Evolutionary conservation across 2,888 invertebrate species (phyloP).

Genomic region (Vannuccia rotundouncinata): DNA sequence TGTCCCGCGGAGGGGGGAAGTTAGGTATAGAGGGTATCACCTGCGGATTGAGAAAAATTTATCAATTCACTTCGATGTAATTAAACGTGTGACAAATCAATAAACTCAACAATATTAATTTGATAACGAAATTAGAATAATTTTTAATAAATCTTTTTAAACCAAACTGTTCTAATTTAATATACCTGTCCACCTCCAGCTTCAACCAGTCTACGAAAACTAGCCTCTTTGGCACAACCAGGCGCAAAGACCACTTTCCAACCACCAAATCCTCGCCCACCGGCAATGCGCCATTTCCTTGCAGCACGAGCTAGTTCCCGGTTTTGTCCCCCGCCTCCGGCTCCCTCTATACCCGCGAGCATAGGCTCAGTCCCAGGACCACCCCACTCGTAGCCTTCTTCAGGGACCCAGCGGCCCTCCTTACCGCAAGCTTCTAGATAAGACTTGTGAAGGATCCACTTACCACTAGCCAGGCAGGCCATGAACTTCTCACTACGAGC

Average conservation of each 20-base stretch:
- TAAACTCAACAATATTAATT: too few species aligned
- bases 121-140: too few species aligned
- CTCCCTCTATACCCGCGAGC: not conserved
- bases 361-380: conserved; percentile 33
- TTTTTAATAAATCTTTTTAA: too few species aligned
- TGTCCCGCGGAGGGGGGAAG: conserved; percentile 60
- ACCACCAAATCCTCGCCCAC: conserved; percentile 50
- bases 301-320: conserved; percentile 33
- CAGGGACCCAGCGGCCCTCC: conserved; percentile 60
- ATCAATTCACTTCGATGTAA: too few species aligned
- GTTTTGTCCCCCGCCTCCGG: not conserved
- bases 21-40: too few species aligned
- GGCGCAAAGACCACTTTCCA: conserved; percentile 61
- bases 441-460: conserved; percentile 76
- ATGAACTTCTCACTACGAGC: conserved; percentile 75
- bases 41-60: too few species aligned
- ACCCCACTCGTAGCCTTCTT: conserved; percentile 43
- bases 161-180: too few species aligned
- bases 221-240: conserved; percentile 61
- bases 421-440: conserved; percentile 68
- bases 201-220: conserved; percentile 67
- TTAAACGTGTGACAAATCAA: too few species aligned
- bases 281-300: conserved; percentile 29
- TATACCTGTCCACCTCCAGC: conserved; percentile 72
- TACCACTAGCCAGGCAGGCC: conserved; percentile 75